Percentiles rank a stretch among this genome's conserved stretches.
Evolutionary conservation across 2,888 invertebrate genomes (phyloP).

Genomic region (Tortricodes alternella): DNA sequence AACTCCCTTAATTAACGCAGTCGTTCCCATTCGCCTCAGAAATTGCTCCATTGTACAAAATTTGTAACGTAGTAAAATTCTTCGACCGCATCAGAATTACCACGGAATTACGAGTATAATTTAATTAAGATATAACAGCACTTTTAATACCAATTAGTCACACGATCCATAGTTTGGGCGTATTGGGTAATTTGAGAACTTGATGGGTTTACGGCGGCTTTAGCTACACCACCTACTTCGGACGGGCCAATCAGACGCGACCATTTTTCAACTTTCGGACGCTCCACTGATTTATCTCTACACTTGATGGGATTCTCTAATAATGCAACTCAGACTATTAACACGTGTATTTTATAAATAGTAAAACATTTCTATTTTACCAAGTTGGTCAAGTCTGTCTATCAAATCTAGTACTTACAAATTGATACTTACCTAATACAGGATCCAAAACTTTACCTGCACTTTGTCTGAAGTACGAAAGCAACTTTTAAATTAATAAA

Average conservation of each 20-base stretch:
- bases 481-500: no score
- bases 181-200: conserved; percentile 75
- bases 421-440: no score
- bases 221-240: conserved; percentile 67
- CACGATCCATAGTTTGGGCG: conserved; percentile 77
- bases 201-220: conserved; percentile 74
- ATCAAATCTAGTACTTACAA: no score
- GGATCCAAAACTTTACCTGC: no score
- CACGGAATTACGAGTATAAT: conserved; percentile 72
- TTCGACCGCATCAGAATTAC: conserved; percentile 66
- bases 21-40: conserved; percentile 71
- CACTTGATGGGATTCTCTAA: conserved; percentile 59
- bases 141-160: conserved; percentile 80
- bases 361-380: conserved; percentile 39
- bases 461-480: no score
- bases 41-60: conserved; percentile 72
- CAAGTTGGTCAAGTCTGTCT: no score
- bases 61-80: conserved; percentile 74
- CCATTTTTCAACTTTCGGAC: conserved; percentile 52
- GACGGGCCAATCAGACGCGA: conserved; percentile 65
- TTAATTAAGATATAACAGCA: conserved; percentile 80
- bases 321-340: conserved; percentile 41
- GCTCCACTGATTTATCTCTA: conserved; percentile 69
- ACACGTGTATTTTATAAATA: conserved; percentile 36
- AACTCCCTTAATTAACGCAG: conserved; percentile 66